Percentiles rank a stretch among this genome's conserved stretches.
Conservation (phyloP, 2,797 vertebrate species). For the Salarias fasciatus region DNA sequence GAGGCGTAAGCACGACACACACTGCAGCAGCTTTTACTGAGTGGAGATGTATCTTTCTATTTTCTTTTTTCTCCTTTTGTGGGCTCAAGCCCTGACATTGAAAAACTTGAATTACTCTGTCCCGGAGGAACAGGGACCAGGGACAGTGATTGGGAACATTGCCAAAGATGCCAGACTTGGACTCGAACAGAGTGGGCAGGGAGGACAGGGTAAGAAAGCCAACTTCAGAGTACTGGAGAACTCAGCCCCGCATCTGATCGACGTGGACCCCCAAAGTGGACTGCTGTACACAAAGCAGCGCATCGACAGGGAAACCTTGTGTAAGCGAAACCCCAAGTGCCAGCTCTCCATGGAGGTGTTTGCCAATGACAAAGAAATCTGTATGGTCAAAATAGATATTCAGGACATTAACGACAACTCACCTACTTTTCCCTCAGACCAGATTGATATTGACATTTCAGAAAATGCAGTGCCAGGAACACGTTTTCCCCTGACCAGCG, state of each 20-base stretch:
- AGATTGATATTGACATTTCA: conserved; percentile 98
- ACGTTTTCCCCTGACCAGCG: conserved; percentile 95
- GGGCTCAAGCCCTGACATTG: conserved; percentile 95
- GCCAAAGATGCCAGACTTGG: conserved; percentile 95
- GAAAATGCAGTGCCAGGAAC: conserved; percentile 98
- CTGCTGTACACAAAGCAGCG: conserved; percentile 96
- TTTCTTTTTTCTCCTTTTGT: conserved; percentile 94
- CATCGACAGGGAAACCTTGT: conserved; percentile 96
- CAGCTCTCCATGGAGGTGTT: conserved; percentile 99
- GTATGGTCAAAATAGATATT: conserved; percentile 99
- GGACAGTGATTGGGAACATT: conserved; percentile 97
- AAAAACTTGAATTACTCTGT: conserved; percentile 99
- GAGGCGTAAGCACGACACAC: conserved; percentile 57
- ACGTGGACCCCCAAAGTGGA: conserved; percentile 96
- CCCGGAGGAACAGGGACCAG: conserved; percentile 95
- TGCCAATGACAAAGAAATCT: conserved; percentile 98
- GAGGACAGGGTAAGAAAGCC: conserved; percentile 86
- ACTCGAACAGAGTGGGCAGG: conserved; percentile 81
- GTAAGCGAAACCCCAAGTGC: conserved; percentile 94
- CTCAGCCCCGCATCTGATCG: conserved; percentile 94
- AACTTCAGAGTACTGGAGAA: conserved; percentile 98
- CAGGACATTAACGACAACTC: conserved; percentile 98
- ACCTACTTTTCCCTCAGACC: conserved; percentile 94
- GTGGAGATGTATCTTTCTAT: conserved; percentile 96
- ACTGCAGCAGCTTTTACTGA: conserved; percentile 63